Conservation (phyloP, 2,888 invertebrate genomes). For the Pomacea canaliculata region DNA sequence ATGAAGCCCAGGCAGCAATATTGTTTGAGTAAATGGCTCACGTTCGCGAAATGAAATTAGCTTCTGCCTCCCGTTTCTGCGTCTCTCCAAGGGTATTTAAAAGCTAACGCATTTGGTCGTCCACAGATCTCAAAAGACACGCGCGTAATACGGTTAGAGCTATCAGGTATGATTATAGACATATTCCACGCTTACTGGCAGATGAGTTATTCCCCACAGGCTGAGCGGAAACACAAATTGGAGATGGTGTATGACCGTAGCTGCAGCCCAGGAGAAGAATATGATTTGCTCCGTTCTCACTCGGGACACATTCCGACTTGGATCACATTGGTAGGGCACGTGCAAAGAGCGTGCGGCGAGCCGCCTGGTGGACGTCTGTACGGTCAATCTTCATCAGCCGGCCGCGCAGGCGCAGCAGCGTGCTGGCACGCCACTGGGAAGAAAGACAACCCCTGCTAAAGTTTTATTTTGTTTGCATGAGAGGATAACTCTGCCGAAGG, state of each 20-base stretch:
- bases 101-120: slow-evolving; percentile 14
- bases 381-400: neutral
- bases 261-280: slow-evolving; percentile 11
- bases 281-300: slow-evolving; percentile 11
- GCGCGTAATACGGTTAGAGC: slow-evolving; percentile 2
- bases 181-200: slow-evolving; percentile 13
- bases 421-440: neutral
- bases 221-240: slow-evolving; percentile 21
- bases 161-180: slow-evolving; percentile 19
- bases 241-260: slow-evolving; percentile 25
- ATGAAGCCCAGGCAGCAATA: slow-evolving; percentile 37
- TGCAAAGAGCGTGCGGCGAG: neutral
- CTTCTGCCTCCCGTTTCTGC: slow-evolving; percentile 7
- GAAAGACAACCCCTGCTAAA: neutral
- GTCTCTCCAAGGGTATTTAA: neutral
- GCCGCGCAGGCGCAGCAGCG: neutral
- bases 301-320: slow-evolving; percentile 16
- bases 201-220: slow-evolving; percentile 6
- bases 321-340: slow-evolving; percentile 11
- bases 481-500: neutral
- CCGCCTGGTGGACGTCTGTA: slow-evolving; percentile 1
- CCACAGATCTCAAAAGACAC: slow-evolving; percentile 13
- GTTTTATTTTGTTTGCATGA: slow-evolving; percentile 5
- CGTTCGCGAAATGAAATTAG: slow-evolving; percentile 34
- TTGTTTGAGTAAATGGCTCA: slow-evolving; percentile 38